Conservation (phyloP, 2,888 invertebrate species). For the Rosalia funebris region DNA sequence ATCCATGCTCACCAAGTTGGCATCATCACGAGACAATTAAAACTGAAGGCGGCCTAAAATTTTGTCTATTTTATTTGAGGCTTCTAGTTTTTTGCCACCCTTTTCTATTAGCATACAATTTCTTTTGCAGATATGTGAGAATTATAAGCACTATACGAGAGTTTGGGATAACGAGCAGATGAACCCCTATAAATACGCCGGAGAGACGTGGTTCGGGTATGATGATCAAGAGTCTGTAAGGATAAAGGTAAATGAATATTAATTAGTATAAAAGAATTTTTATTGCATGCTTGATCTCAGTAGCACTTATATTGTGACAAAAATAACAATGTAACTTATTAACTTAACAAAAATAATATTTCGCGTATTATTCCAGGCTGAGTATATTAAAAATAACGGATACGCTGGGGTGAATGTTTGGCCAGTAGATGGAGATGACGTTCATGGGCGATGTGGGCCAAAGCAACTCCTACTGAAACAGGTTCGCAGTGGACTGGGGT, state of each 20-base stretch:
- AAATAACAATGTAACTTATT: background rate
- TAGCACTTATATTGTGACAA: background rate
- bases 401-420: constrained; percentile 45
- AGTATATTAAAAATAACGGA: constrained; percentile 42
- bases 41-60: too few species aligned
- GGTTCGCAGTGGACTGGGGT: constrained; percentile 34
- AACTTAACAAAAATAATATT: background rate
- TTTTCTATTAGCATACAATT: too few species aligned
- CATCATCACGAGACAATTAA: too few species aligned
- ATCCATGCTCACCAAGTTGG: too few species aligned
- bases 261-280: background rate
- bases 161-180: constrained; percentile 46
- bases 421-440: constrained; percentile 47
- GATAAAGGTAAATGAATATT: constrained; percentile 31
- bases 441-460: constrained; percentile 42
- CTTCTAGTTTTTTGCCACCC: too few species aligned
- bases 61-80: too few species aligned
- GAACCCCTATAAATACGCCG: constrained; percentile 41
- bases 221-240: constrained; percentile 40
- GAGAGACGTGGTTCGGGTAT: constrained; percentile 43
- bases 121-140: constrained; percentile 43
- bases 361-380: constrained; percentile 34
- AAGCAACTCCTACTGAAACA: constrained; percentile 41
- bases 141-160: constrained; percentile 34
- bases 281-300: too few species aligned